phyloP scores from a whole-genome alignment of 92 coral and sea anemone genomes.

The Paramuricea clavata region DNA sequence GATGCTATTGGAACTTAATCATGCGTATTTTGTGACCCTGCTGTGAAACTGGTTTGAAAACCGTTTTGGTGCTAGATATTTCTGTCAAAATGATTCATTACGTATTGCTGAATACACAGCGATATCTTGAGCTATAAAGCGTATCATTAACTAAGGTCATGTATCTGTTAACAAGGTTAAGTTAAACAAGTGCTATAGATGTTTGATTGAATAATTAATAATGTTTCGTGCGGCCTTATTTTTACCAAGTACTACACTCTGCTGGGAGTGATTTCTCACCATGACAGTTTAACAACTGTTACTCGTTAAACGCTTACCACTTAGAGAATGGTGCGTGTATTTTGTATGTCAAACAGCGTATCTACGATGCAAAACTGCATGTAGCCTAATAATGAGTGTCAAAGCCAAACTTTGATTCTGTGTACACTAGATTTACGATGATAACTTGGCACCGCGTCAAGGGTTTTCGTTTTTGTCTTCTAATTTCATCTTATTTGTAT shows the following conservation, averaged over 20 bases:
- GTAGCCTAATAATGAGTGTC: neutral
- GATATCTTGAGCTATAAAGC: too few species aligned
- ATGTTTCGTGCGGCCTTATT: neutral
- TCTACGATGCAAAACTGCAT: neutral
- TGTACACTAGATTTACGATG: neutral
- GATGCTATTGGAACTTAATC: constrained; percentile 6
- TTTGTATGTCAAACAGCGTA: neutral
- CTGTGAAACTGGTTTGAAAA: neutral
- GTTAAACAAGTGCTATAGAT: too few species aligned
- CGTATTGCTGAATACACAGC: neutral
- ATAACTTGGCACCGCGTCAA: neutral
- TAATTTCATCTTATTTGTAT: too few species aligned
- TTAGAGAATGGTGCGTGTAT: neutral
- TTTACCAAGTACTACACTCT: too few species aligned
- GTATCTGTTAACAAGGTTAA: neutral
- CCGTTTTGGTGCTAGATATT: neutral
- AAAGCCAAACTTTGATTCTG: neutral
- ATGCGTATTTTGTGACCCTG: neutral
- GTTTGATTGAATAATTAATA: too few species aligned
- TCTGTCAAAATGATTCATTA: constrained; percentile 9
- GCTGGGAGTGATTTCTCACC: neutral
- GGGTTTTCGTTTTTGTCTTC: too few species aligned
- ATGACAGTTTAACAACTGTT: neutral
- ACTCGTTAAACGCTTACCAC: neutral
- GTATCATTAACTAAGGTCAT: neutral